Percentiles rank a stretch among this genome's conserved stretches.
phyloP scores from a whole-genome alignment of 2,797 vertebrate genomes.

The Sebastolobus altivelis region DNA sequence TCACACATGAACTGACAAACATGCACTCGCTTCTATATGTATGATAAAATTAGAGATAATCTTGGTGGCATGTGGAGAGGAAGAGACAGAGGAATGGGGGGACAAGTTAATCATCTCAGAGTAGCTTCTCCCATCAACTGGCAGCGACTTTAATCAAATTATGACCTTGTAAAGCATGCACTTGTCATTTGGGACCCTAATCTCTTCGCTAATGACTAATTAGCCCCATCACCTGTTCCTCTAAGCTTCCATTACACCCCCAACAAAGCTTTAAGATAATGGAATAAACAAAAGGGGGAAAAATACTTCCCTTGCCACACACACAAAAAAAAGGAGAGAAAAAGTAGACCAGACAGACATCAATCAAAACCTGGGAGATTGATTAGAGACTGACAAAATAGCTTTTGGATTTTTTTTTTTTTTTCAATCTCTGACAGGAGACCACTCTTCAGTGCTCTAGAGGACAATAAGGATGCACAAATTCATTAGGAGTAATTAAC shows the following conservation, averaged over 20 bases:
- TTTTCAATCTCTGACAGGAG: constrained; percentile 53
- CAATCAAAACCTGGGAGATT: constrained; percentile 76
- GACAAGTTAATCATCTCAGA: constrained; percentile 83
- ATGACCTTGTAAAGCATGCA: constrained; percentile 89
- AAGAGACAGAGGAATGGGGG: constrained; percentile 58
- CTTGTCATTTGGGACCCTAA: constrained; percentile 87
- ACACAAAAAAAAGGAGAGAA: constrained; percentile 34
- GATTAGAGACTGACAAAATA: constrained; percentile 67
- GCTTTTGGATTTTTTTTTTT: constrained; percentile 24
- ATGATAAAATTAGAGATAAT: constrained; percentile 73
- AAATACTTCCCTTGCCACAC: constrained; percentile 48
- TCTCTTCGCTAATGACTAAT: constrained; percentile 88
- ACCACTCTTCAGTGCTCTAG: constrained; percentile 69
- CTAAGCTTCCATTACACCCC: constrained; percentile 84
- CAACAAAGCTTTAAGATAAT: constrained; percentile 83
- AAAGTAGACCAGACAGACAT: constrained; percentile 69
- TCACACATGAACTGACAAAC: constrained; percentile 61
- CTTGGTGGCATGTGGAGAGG: constrained; percentile 61
- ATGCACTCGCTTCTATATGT: constrained; percentile 53
- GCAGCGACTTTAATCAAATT: constrained; percentile 88
- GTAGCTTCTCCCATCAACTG: constrained; percentile 84
- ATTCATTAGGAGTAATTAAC: constrained; percentile 84
- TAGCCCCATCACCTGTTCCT: constrained; percentile 88
- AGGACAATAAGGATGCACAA: constrained; percentile 82
- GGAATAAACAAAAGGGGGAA: constrained; percentile 79